Evolutionary conservation across 1,140 invertebrate genomes (phyloP), one percentile per base, ranked within the genome.

Genomic region (Mamestra configurata): DNA sequence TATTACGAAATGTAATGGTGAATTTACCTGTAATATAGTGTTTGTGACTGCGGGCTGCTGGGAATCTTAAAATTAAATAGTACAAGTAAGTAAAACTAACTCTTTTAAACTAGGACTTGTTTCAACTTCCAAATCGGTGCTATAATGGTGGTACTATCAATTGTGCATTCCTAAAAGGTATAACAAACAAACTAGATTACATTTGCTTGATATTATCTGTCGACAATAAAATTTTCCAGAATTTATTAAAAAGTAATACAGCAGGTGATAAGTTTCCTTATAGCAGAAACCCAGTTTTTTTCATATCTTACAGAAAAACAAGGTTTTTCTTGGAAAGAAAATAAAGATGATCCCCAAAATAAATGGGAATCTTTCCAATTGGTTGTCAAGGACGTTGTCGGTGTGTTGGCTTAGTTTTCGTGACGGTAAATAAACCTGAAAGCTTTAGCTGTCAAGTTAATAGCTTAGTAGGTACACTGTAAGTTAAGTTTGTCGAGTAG

Each of bases 341-440:
- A 49, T 49, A 49, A n/a, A 49, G 43, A 49, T 49, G 15, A 49
- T 49, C 43, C 43, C 3, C 53, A 24, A 10, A 53, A 10, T 22
- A 55, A 24, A 55, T 22, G 53, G n/a, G n/a, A 61, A 18, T 5
- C 59, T 61, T 18, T 61, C 37, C 27, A 18, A 61, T 61, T 6
- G 10, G 15, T 27, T 35, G 59, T 35, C 15, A 61, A 37, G 59
- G 59, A 35, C 35, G n/a, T 4, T 43, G 37, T 66, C 13, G 3
- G 37, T n/a, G 15, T 61, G 59, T 66, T 40, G 4, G 61, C 37
- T 0, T 22, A 43, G n/a, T 15, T 66, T 20, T 40, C 13, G 61
- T 40, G 4, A 66, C 7, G 35, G 35, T 43, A 66, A 66, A 66
- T 37, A 66, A 20, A 66, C 18, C 2, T 66, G 37, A 66, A 66